Evolutionary conservation across 1,140 invertebrate species (phyloP).

Genomic region (Neuroterus valhalla): DNA sequence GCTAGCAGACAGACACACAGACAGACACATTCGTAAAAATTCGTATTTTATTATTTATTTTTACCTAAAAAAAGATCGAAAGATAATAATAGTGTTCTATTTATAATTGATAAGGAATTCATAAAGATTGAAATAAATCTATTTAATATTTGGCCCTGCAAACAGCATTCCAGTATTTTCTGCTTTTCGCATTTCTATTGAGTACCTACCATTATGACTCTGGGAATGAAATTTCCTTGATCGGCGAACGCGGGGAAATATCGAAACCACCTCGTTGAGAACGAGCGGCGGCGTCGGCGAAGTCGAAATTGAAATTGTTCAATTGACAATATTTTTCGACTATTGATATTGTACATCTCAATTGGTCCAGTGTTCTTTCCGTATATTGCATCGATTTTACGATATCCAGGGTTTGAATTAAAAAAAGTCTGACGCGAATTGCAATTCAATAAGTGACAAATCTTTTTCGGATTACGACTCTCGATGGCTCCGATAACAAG

Average conservation of each 20-base stretch:
- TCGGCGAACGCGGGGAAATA: slow-evolving; percentile 33
- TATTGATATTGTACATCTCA: slow-evolving; percentile 39
- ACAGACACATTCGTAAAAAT: too few relatives aligned
- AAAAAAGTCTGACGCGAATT: not conserved
- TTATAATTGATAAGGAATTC: too few relatives aligned
- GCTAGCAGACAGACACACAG: too few relatives aligned
- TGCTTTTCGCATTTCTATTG: not conserved
- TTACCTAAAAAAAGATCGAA: too few relatives aligned
- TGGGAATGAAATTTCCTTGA: not conserved
- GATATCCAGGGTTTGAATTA: not conserved
- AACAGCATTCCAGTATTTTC: not conserved
- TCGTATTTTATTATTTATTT: too few relatives aligned
- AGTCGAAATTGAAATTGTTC: slow-evolving; percentile 41
- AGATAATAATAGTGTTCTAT: too few relatives aligned
- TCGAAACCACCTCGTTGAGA: slow-evolving; percentile 34
- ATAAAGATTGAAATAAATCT: too few relatives aligned
- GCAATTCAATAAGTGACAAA: slow-evolving; percentile 5
- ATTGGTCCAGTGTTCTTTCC: slow-evolving; percentile 11
- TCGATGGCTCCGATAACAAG: not conserved
- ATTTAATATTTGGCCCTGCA: too few relatives aligned
- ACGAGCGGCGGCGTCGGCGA: slow-evolving; percentile 13
- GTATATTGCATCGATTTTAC: slow-evolving; percentile 37
- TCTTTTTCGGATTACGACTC: slow-evolving; percentile 9
- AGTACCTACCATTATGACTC: not conserved
- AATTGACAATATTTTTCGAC: slow-evolving; percentile 47